A percentile compares a stretch with the other conserved stretches of the same genome.
phyloP scores from a whole-genome alignment of 2,888 invertebrate genomes.

The Ichneumoninae sp. region DNA sequence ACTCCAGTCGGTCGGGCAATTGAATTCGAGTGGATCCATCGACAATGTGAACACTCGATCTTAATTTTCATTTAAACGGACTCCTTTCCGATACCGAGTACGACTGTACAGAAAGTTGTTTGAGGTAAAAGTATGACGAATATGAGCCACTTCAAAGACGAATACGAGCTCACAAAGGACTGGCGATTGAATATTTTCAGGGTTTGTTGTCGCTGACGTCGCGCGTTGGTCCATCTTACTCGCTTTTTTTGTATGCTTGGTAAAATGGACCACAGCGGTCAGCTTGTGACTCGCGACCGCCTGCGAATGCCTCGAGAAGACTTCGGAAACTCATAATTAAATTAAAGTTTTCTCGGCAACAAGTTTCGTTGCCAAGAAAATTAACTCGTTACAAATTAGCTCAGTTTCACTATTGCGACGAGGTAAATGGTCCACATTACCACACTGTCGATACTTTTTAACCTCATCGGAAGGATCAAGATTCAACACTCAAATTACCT shows the following conservation, averaged over 20 bases:
- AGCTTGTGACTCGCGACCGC: neutral
- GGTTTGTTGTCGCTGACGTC: neutral
- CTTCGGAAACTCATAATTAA: neutral
- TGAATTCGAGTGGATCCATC: conserved; percentile 11
- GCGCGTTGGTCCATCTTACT: neutral
- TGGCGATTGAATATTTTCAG: neutral
- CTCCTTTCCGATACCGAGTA: neutral
- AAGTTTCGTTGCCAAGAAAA: neutral
- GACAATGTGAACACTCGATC: conserved; percentile 23
- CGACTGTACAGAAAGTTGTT: neutral
- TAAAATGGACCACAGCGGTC: neutral
- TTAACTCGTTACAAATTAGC: neutral
- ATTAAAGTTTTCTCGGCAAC: neutral
- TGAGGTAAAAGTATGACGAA: neutral
- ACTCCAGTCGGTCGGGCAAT: neutral
- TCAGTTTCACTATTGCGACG: neutral
- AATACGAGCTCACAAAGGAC: neutral
- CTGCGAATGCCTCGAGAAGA: neutral
- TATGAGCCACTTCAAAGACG: neutral
- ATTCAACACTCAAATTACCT: neutral
- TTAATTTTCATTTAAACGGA: conserved; percentile 13
- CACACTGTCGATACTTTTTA: neutral
- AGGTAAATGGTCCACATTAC: neutral
- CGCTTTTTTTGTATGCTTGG: neutral
- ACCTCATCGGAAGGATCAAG: neutral